Base-by-base conservation (phyloP, 2,113 vertebrate genomes). In the Chaetops frenatus region DNA sequence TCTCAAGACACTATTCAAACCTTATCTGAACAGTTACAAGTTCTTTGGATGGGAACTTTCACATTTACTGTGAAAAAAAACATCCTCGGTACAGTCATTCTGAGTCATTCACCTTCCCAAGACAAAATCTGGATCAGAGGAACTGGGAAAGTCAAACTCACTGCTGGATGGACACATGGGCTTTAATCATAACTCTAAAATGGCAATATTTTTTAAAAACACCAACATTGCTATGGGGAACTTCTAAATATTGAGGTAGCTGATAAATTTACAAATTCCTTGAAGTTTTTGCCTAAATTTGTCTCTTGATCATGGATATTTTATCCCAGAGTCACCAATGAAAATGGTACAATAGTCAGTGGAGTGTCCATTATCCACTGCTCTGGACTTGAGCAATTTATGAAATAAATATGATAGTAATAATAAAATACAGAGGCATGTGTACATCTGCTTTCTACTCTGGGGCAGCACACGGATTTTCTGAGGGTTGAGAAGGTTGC, bases 391-490 rank as follows among this genome's bases (percentile, higher is more conserved):
- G 42, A 19, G 47, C 29, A 4, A 51, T 51, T 64, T 11, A 19
- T 54, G 24, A 19, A 60, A 35, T 62, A 7, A 64, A 57, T 11
- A 5, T 8, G 28, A 42, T 2, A 5, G 20, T 3, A 38, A 7
- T 3, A 24, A 44, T n/a, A 15, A 65, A 57, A 25, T 15, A 24
- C 0, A 38, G 23, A 22, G 5, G 13, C 11, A 3, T 23, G 28
- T 24, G 45, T 3, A 4, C 7, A 8, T 45, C 24, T 60, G 28
- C 33, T 38, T 33, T 12, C 13, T 25, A 1, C 24, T 24, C 18
- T 0, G 0, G 44, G 57, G 61, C 28, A 15, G 45, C n/a, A 45
- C 20, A 11, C 0, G 1, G 28, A 7, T 25, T 35, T 35, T 6
- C 45, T 22, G 54, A 22, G 61, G 18, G 18, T 3, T 17, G 28